Percentiles rank a stretch among this genome's conserved stretches.
These are phyloP conservation scores for Myripristis murdjan DNA, from an alignment of 2,797 vertebrate species.

Conservation along the genomic window DNA sequence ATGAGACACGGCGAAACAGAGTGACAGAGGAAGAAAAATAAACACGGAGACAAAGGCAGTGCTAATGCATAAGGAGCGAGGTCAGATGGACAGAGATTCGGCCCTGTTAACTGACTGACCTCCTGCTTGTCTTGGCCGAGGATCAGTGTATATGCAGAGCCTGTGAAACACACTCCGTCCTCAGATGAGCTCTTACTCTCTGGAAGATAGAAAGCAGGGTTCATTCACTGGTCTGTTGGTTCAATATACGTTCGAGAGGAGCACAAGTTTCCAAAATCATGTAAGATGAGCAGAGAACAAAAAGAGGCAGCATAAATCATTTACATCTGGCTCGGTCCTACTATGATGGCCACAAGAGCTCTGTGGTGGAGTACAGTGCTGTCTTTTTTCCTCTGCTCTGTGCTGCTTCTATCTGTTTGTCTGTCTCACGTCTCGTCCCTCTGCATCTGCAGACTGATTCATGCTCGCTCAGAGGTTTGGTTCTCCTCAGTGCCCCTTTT, in stretches of 20 bases:
- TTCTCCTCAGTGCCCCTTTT: slow-evolving; percentile 6
- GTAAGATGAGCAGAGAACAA: slow-evolving; percentile 28
- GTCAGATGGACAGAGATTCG: slow-evolving; percentile 3
- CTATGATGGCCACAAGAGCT: slow-evolving; percentile 21
- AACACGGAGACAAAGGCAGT: slow-evolving; percentile 7
- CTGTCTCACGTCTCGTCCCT: slow-evolving; percentile 6
- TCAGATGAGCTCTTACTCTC: not conserved
- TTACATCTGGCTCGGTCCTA: slow-evolving; percentile 46
- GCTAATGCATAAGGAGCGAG: not conserved
- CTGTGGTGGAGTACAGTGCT: slow-evolving; percentile 19
- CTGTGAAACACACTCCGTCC: slow-evolving; percentile 37
- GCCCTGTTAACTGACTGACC: slow-evolving; percentile 20
- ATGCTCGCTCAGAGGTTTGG: not conserved
- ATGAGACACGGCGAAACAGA: slow-evolving; percentile 12
- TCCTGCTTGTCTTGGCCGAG: slow-evolving; percentile 50
- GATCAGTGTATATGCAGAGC: slow-evolving; percentile 29
- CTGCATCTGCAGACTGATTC: not conserved
- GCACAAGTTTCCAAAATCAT: slow-evolving; percentile 48
- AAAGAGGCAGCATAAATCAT: slow-evolving; percentile 46
- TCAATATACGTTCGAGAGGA: slow-evolving; percentile 26
- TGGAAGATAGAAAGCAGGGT: slow-evolving; percentile 30
- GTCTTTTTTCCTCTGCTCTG: not conserved
- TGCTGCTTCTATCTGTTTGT: slow-evolving; percentile 17
- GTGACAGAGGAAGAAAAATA: not conserved
- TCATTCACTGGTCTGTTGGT: slow-evolving; percentile 12